Conservation (phyloP, 2,888 invertebrate genomes). For the Rhagonycha lutea region DNA sequence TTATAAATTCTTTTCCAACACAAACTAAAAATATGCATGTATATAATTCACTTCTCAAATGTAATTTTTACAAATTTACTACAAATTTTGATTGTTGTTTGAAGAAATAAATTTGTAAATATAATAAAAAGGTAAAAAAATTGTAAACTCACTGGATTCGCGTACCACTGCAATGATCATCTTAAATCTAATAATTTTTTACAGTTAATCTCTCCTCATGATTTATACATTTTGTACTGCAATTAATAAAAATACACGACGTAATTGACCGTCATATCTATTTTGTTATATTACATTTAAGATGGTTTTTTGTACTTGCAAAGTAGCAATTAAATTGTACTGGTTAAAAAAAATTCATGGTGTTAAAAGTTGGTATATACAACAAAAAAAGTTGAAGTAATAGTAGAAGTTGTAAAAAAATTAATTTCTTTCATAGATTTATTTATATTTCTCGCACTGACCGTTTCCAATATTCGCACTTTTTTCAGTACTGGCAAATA, state of each 20-base stretch:
- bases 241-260: slow-evolving; percentile 54
- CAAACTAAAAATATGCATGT: not conserved
- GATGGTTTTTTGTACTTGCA: slow-evolving; percentile 36
- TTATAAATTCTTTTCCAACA: not conserved
- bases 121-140: slow-evolving; percentile 1
- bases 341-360: not conserved
- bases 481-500: slow-evolving; percentile 31
- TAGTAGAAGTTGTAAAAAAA: not conserved
- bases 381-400: not conserved
- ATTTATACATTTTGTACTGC: slow-evolving; percentile 52
- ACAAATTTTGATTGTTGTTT: not conserved
- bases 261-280: slow-evolving; percentile 41
- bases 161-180: slow-evolving; percentile 14
- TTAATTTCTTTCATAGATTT: not conserved
- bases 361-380: not conserved
- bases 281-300: slow-evolving; percentile 40
- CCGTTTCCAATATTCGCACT: slow-evolving; percentile 5
- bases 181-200: slow-evolving; percentile 31
- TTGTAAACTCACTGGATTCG: slow-evolving; percentile 21
- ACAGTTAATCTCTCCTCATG: slow-evolving; percentile 25
- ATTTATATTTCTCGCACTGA: not conserved
- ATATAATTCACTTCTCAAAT: not conserved
- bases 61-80: not conserved
- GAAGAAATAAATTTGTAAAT: slow-evolving; percentile 2
- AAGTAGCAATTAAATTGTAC: slow-evolving; percentile 41